Percentiles rank a stretch among this genome's conserved stretches.
Evolutionary conservation across 1,140 invertebrate genomes (phyloP).

Genomic region (Sitophilus oryzae): DNA sequence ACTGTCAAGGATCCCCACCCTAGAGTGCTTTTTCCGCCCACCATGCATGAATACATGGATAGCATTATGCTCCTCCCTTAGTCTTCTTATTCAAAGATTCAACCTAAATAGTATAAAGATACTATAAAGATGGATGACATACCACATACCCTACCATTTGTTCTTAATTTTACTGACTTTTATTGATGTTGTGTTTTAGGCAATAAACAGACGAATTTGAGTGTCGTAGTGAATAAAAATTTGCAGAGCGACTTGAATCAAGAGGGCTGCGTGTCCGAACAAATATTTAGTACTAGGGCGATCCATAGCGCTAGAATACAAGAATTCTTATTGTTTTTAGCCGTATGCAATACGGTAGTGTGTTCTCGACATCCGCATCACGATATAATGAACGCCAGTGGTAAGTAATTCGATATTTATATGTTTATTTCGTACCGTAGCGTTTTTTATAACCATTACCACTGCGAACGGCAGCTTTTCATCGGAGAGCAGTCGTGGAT

Average conservation of each 20-base stretch:
- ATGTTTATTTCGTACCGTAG: neutral
- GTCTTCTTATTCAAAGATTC: no score
- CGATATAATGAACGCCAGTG: slow-evolving; percentile 81
- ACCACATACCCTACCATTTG: no score
- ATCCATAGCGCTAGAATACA: slow-evolving; percentile 55
- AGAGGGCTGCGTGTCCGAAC: slow-evolving; percentile 36
- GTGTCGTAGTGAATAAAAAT: slow-evolving; percentile 57
- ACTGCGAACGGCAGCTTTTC: no score
- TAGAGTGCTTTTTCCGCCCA: no score
- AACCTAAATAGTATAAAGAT: no score
- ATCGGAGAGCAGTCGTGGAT: no score
- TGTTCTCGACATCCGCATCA: slow-evolving; percentile 84
- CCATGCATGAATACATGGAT: no score
- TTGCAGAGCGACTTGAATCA: slow-evolving; percentile 61
- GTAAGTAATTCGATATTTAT: slow-evolving; percentile 34
- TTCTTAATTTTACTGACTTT: no score
- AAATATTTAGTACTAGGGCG: slow-evolving; percentile 29
- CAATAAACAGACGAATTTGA: slow-evolving; percentile 24
- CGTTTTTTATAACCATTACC: no score
- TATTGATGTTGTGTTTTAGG: slow-evolving; percentile 9
- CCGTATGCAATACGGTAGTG: slow-evolving; percentile 95
- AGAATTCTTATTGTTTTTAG: slow-evolving; percentile 87
- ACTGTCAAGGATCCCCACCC: no score
- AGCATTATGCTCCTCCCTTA: no score
- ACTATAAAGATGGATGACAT: no score